These are phyloP conservation scores for Corbicula japonica DNA, from an alignment of 2,888 invertebrate species.

Conservation along the genomic window DNA sequence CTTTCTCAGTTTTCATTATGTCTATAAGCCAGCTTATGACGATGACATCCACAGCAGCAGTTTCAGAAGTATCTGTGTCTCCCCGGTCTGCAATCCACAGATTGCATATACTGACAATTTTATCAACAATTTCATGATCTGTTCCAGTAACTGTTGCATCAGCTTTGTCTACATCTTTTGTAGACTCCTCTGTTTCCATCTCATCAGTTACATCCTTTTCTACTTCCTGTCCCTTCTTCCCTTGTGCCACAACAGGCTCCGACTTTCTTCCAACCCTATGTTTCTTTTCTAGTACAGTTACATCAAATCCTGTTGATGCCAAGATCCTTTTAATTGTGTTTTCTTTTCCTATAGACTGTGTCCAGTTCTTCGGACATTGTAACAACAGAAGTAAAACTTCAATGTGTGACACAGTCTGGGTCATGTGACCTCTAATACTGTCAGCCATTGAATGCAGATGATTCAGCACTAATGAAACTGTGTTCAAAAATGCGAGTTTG, in stretches of 20 bases:
- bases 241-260: no score
- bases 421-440: slow-evolving; percentile 8
- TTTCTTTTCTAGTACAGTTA: background rate
- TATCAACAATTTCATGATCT: no score
- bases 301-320: background rate
- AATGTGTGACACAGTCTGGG: slow-evolving; percentile 33
- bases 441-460: slow-evolving; percentile 36
- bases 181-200: no score
- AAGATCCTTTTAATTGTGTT: background rate
- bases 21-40: slow-evolving; percentile 31
- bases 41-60: slow-evolving; percentile 2
- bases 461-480: slow-evolving; percentile 51
- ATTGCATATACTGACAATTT: slow-evolving; percentile 18
- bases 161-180: no score
- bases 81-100: no score
- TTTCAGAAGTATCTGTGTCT: no score
- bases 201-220: no score
- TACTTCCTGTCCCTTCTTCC: no score
- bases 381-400: slow-evolving; percentile 51
- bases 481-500: slow-evolving; percentile 20
- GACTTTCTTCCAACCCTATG: no score
- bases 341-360: slow-evolving; percentile 18
- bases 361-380: slow-evolving; percentile 20
- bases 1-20: background rate
- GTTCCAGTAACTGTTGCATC: no score